These are phyloP conservation scores for Ormyrus rosae DNA, from an alignment of 2,888 invertebrate genomes.

Conservation along the genomic window DNA sequence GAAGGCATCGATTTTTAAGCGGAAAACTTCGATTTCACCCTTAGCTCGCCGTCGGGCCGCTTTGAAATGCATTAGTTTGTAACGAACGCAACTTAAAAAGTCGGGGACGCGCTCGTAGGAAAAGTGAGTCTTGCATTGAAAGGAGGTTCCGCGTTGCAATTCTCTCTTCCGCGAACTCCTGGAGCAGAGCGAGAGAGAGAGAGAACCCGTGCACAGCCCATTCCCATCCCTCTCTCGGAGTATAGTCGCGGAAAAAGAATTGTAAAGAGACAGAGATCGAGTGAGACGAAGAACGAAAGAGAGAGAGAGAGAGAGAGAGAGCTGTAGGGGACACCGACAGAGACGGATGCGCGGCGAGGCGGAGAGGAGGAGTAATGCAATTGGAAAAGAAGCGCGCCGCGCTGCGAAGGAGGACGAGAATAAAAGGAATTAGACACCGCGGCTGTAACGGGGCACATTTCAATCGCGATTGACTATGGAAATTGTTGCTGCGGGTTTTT, in stretches of 20 bases:
- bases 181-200: background rate
- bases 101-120: no score
- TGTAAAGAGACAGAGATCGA: slow-evolving; percentile 44
- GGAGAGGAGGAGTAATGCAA: slow-evolving; percentile 4
- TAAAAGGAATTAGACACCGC: background rate
- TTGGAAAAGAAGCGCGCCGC: background rate
- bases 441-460: slow-evolving; percentile 24
- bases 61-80: no score
- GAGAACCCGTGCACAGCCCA: background rate
- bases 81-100: no score
- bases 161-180: no score
- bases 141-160: no score
- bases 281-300: slow-evolving; percentile 30
- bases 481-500: background rate
- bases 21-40: no score
- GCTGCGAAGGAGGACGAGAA: background rate
- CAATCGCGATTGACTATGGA: slow-evolving; percentile 12
- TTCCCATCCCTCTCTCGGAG: background rate
- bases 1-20: no score
- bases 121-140: no score
- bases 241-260: slow-evolving; percentile 16
- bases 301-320: slow-evolving; percentile 5
- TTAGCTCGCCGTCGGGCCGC: no score
- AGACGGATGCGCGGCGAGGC: background rate
- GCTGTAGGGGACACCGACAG: no score